A percentile compares a stretch with the other conserved stretches of the same genome.
phyloP scores from a whole-genome alignment of 2,797 vertebrate species.

The Lates japonicus region DNA sequence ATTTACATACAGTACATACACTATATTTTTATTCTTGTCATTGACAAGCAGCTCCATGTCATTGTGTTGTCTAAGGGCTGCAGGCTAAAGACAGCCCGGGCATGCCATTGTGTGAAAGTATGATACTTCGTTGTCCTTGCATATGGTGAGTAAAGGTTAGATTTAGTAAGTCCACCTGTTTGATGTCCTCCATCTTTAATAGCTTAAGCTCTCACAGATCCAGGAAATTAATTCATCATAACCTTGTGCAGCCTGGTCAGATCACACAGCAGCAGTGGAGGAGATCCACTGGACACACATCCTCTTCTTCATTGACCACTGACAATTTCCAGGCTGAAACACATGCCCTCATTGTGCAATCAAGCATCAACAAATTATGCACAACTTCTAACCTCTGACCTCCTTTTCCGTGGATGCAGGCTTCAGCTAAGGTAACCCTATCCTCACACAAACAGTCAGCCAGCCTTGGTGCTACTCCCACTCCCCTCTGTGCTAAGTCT shows the following conservation, averaged over 20 bases:
- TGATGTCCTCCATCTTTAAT: conserved; percentile 63
- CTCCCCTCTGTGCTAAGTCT: conserved; percentile 42
- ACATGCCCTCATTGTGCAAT: conserved; percentile 67
- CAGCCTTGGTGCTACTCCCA: conserved; percentile 40
- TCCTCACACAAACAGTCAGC: conserved; percentile 59
- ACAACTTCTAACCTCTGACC: conserved; percentile 56
- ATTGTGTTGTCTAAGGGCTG: conserved; percentile 9
- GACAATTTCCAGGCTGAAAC: conserved; percentile 22
- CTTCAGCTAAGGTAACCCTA: conserved; percentile 72
- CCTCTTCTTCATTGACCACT: background rate
- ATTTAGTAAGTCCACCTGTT: conserved; percentile 68
- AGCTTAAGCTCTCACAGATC: conserved; percentile 68
- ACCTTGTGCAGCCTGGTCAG: conserved; percentile 51
- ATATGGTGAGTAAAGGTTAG: conserved; percentile 55
- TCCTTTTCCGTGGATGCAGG: conserved; percentile 58
- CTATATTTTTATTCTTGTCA: background rate
- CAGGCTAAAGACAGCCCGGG: conserved; percentile 19
- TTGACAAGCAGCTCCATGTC: conserved; percentile 5
- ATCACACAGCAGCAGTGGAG: background rate
- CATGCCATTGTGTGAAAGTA: conserved; percentile 33
- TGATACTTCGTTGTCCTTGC: conserved; percentile 63
- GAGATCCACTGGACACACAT: background rate
- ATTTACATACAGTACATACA: background rate
- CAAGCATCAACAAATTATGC: conserved; percentile 62
- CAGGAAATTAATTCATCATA: conserved; percentile 60